These are phyloP conservation scores for Acromyrmex echinatior DNA, from an alignment of 1,140 invertebrate genomes.

Conservation along the genomic window DNA sequence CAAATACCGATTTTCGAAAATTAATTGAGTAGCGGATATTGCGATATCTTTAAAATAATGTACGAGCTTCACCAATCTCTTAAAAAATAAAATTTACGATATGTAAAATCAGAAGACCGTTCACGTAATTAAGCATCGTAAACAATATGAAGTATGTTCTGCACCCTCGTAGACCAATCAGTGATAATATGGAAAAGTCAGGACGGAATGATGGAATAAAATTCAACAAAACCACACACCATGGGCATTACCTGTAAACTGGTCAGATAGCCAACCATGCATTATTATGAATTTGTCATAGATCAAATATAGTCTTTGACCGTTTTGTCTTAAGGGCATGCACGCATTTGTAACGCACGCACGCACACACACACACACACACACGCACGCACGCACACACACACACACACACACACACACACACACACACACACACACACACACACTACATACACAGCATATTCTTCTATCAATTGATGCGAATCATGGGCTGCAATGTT, in stretches of 20 bases:
- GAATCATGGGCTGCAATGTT: not conserved
- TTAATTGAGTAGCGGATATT: not conserved
- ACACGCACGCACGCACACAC: too few relatives aligned
- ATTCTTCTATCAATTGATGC: not conserved
- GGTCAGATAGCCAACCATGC: slow-evolving; percentile 68
- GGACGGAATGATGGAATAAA: slow-evolving; percentile 72
- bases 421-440: too few relatives aligned
- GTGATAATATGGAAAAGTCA: slow-evolving; percentile 72
- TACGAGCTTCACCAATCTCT: slow-evolving; percentile 55
- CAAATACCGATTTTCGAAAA: not conserved
- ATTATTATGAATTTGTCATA: slow-evolving; percentile 63
- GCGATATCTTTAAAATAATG: slow-evolving; percentile 2
- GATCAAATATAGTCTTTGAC: not conserved
- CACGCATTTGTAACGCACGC: not conserved
- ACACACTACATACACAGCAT: too few relatives aligned
- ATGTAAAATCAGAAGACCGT: slow-evolving; percentile 70
- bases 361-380: too few relatives aligned
- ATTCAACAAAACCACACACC: slow-evolving; percentile 74
- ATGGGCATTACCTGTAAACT: slow-evolving; percentile 71
- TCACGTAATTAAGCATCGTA: slow-evolving; percentile 73
- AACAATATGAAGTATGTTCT: slow-evolving; percentile 69
- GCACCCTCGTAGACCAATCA: slow-evolving; percentile 71
- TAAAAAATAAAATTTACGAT: slow-evolving; percentile 54
- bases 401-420: too few relatives aligned
- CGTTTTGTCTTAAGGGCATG: slow-evolving; percentile 23